Evolutionary conservation across 2,888 invertebrate species (phyloP).

Genomic region (Caenorhabditis sulstoni): DNA sequence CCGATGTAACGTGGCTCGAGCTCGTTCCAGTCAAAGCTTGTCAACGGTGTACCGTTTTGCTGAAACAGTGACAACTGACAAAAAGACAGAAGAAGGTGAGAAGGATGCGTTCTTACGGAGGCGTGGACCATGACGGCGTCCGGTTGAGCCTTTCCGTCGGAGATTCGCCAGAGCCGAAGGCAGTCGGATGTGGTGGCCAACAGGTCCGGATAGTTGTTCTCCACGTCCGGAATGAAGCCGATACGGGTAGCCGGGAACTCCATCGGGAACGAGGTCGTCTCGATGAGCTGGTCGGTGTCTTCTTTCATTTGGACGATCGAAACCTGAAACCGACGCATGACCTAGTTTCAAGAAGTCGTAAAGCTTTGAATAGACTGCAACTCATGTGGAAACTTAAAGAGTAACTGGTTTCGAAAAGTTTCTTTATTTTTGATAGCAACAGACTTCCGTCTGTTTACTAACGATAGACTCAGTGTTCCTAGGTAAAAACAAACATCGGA

Average conservation of each 20-base stretch:
- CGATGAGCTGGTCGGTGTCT: conserved; percentile 96
- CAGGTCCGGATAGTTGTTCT: conserved; percentile 92
- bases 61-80: conserved; percentile 84
- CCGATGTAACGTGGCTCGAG: conserved; percentile 97
- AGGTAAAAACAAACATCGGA: too few relatives aligned
- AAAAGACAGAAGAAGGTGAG: too few relatives aligned
- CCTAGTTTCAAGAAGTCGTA: too few relatives aligned
- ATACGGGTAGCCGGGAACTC: conserved; percentile 99
- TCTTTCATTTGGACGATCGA: conserved; percentile 98
- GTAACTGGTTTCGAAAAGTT: too few relatives aligned
- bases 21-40: conserved; percentile 99
- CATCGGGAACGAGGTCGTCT: conserved; percentile 97
- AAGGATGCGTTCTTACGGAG: conserved; percentile 81
- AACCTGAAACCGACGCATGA: too few relatives aligned
- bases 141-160: conserved; percentile 84
- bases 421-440: too few relatives aligned
- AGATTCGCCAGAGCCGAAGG: conserved; percentile 89
- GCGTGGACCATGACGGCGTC: conserved; percentile 94
- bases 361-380: too few relatives aligned
- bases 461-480: too few relatives aligned
- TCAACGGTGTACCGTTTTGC: conserved; percentile 97
- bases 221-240: conserved; percentile 99
- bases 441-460: too few relatives aligned
- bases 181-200: conserved; percentile 97
- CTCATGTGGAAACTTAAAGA: too few relatives aligned